Evolutionary conservation across 2,888 invertebrate species (phyloP), one percentile per base, ranked within the genome.

Genomic region (Azorinus chamasolen): DNA sequence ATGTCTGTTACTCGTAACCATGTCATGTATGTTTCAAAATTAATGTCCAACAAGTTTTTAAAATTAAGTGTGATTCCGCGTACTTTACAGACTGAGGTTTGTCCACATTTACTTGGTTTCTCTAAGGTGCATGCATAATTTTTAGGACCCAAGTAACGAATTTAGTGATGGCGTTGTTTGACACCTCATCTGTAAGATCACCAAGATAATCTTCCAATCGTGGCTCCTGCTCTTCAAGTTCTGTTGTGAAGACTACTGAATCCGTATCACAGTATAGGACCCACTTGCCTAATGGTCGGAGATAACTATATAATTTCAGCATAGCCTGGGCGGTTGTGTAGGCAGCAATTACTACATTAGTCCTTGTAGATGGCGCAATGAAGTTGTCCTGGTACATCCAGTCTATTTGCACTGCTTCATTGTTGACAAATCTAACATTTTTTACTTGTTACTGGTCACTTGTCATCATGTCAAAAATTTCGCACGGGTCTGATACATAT

Each of bases 171-270:
- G 16, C 25, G 24, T 65, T 72, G 27, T 50, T 45, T 14, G 43
- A 59, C 5, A 91, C 43, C 66, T 92, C 92, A 75, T 93, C 87
- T 0, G 90, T 92, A 74, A 93, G 73, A 46, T 93, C 90, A 0
- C 91, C 90, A n/a, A 92, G 62, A 70, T 78, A 88, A 63, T 86
- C 83, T 43, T 91, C 91, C 0, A 84, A 71, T 8, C 83, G 78
- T 5, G 88, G 87, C 55, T 77, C 46, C 55, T 58, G 53, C 43
- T 63, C 39, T 3, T 58, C 69, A 3, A 25, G 32, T n/a, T 14
- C 6, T n/a, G 32, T 37, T 16, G 61, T 50, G 48, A 70, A 70
- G 1, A 62, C 59, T 18, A 70, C 27, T 1, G 70, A 61, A 55
- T 70, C 70, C 1, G 70, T 70, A 24, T 70, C 62, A 32, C 54